Conservation (phyloP, 2,888 invertebrate genomes). For the Brenthis daphne region DNA sequence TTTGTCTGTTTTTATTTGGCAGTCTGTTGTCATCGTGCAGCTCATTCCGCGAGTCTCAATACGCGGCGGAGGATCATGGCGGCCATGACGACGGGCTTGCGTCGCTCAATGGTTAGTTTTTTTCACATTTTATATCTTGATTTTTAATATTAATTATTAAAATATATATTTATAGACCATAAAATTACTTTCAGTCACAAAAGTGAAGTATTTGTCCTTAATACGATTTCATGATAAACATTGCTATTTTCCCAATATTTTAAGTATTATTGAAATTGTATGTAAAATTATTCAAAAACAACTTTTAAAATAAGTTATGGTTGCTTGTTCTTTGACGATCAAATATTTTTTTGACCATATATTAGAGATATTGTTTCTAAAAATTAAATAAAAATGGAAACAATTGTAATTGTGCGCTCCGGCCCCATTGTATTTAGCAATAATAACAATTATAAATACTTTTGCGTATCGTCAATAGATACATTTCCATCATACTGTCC, state of each 20-base stretch:
- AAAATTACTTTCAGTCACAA: too few relatives aligned
- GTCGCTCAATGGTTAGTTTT: conserved; percentile 73
- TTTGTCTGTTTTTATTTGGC: conserved; percentile 43
- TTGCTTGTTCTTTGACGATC: too few relatives aligned
- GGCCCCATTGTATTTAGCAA: neutral
- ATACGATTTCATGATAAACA: too few relatives aligned
- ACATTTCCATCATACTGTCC: conserved; percentile 18
- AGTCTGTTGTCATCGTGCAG: conserved; percentile 91
- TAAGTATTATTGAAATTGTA: too few relatives aligned
- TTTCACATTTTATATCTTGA: conserved; percentile 15
- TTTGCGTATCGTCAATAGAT: conserved; percentile 6
- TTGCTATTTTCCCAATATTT: too few relatives aligned
- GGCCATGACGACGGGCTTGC: conserved; percentile 78
- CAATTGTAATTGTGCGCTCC: neutral
- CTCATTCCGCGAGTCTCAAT: conserved; percentile 92
- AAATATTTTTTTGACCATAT: too few relatives aligned
- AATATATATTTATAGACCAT: neutral
- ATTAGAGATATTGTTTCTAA: too few relatives aligned
- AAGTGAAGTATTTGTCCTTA: too few relatives aligned
- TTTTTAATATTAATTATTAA: neutral
- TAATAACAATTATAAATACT: neutral
- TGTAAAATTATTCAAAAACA: too few relatives aligned
- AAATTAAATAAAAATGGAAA: neutral
- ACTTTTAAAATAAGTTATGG: too few relatives aligned
- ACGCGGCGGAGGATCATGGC: conserved; percentile 84